Evolutionary conservation across 92 coral and sea anemone species (phyloP).

Genomic region (Parazoanthus darwini): DNA sequence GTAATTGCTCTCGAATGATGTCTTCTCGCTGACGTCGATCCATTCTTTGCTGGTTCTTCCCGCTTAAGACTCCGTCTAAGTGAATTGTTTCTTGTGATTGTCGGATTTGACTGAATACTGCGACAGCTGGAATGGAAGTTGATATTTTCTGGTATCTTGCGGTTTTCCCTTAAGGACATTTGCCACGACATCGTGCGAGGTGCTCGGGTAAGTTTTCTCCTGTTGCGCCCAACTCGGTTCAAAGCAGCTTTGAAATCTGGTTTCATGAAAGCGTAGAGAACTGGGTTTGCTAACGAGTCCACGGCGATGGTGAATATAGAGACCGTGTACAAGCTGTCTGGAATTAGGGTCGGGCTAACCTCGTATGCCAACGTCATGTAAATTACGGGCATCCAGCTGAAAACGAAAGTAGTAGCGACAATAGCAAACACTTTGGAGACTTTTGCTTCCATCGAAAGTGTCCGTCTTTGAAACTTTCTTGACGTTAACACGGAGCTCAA

Average conservation of each 20-base stretch:
- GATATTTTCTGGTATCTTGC: constrained; percentile 4
- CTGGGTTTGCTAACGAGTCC: constrained; percentile 28
- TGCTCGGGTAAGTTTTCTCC: neutral
- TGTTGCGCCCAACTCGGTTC: neutral
- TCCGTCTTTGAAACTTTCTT: constrained; percentile 18
- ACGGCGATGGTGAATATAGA: constrained; percentile 33
- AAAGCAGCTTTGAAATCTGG: constrained; percentile 30
- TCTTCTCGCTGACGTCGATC: neutral
- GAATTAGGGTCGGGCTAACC: constrained; percentile 18
- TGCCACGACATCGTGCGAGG: constrained; percentile 4
- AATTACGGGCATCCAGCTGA: constrained; percentile 38
- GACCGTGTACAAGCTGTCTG: constrained; percentile 30
- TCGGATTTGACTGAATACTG: neutral
- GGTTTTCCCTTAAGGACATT: constrained; percentile 7
- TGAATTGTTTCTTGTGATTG: neutral
- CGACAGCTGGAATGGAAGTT: constrained; percentile 19
- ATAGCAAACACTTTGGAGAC: constrained; percentile 40
- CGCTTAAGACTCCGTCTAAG: constrained; percentile 22
- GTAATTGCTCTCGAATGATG: neutral
- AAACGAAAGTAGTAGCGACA: constrained; percentile 19
- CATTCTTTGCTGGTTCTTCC: neutral
- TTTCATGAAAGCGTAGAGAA: constrained; percentile 42
- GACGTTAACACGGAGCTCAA: constrained; percentile 9
- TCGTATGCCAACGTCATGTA: constrained; percentile 41
- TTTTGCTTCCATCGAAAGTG: constrained; percentile 36